Evolutionary conservation across 2,888 invertebrate species (phyloP).

Genomic region (Hypsopygia costalis): DNA sequence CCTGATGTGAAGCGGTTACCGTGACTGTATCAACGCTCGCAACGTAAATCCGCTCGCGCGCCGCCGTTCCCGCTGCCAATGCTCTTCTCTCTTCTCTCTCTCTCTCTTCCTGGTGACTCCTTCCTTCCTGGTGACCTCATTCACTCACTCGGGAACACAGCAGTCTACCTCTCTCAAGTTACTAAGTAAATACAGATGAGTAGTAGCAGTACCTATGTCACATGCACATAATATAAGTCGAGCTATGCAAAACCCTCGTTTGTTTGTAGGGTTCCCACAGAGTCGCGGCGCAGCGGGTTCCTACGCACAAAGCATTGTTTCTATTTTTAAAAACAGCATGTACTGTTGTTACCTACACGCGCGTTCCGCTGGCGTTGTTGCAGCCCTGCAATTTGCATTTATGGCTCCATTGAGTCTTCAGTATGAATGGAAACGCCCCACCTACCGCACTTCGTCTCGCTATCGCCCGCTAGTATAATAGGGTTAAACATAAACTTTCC

Average conservation of each 20-base stretch:
- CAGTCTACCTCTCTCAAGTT: no score
- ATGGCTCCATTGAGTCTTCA: conserved; percentile 40
- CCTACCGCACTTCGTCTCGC: conserved; percentile 22
- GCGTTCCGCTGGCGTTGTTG: conserved; percentile 14
- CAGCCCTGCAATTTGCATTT: conserved; percentile 48
- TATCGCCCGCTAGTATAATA: conserved; percentile 26
- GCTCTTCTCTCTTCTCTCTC: no score
- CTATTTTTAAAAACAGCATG: conserved; percentile 10
- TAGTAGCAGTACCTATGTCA: no score
- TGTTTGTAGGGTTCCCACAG: neutral
- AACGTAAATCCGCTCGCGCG: no score
- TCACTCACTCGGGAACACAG: no score
- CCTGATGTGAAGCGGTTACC: no score
- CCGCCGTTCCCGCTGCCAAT: no score
- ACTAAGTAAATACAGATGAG: no score
- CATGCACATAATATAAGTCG: neutral
- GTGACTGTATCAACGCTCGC: no score
- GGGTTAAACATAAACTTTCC: conserved; percentile 28
- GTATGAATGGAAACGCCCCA: conserved; percentile 42
- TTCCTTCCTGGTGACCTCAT: no score
- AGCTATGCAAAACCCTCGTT: neutral
- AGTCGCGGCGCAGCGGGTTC: neutral
- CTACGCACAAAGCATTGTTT: conserved; percentile 1
- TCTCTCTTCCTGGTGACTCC: no score
- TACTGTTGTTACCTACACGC: conserved; percentile 1